Evolutionary conservation across 1,140 invertebrate genomes (phyloP).

Genomic region (Aethina tumida): DNA sequence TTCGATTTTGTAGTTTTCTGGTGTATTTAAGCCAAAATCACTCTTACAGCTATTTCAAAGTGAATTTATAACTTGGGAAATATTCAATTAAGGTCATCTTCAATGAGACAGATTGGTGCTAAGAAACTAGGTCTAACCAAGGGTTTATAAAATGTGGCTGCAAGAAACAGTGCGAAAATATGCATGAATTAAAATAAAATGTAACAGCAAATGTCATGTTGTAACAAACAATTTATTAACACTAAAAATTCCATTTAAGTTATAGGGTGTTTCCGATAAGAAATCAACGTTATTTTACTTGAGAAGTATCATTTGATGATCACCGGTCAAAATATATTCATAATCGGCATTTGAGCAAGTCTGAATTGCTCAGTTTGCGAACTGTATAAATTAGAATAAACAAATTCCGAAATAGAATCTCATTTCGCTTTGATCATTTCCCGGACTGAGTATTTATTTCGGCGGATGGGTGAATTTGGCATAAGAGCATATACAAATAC

Average conservation of each 20-base stretch:
- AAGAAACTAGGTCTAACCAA: constrained; percentile 9
- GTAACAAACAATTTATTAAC: too few relatives aligned
- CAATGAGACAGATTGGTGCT: constrained; percentile 4
- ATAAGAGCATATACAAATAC: too few relatives aligned
- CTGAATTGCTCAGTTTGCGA: too few relatives aligned
- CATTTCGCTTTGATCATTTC: too few relatives aligned
- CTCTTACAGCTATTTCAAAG: constrained; percentile 8
- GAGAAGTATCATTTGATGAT: constrained; percentile 5
- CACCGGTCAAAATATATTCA: constrained; percentile 5
- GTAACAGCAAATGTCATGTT: constrained; percentile 5
- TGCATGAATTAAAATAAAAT: constrained; percentile 3
- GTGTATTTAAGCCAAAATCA: constrained; percentile 4
- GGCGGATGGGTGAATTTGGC: too few relatives aligned
- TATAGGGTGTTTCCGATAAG: too few relatives aligned
- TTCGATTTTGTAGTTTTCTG: not conserved
- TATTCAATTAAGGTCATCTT: constrained; percentile 4
- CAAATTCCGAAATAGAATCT: too few relatives aligned
- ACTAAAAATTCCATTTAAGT: too few relatives aligned
- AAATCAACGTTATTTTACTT: too few relatives aligned
- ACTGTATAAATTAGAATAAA: too few relatives aligned
- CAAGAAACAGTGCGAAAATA: constrained; percentile 7
- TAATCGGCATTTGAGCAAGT: constrained; percentile 6
- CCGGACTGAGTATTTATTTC: too few relatives aligned
- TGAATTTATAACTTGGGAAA: constrained; percentile 1
- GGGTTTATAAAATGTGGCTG: constrained; percentile 9